Base-by-base conservation (phyloP, 2,888 invertebrate genomes). In the Protodeltote pygarga region DNA sequence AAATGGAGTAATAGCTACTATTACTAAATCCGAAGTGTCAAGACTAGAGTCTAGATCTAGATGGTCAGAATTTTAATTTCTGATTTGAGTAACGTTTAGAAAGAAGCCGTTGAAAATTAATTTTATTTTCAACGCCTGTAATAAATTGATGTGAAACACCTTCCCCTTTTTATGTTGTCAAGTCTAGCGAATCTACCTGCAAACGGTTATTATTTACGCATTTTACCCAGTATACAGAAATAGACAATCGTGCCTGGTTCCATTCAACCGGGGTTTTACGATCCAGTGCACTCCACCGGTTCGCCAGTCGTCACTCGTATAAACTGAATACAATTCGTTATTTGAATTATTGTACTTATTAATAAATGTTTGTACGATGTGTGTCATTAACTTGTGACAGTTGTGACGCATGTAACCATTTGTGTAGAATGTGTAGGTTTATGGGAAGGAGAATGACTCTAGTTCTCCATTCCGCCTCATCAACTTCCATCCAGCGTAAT, bases 321-420 rank as follows among this genome's bases (percentile, higher is more conserved):
- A 51, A 71, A 73, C 72, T 49, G 71, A 75, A 64, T 68, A 45
- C 20, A 68, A 63, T 69, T 62, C 23, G 65, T n/a, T n/a, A n/a
- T n/a, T n/a, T n/a, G 62, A 63, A 58, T 37, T 17, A 52, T 66
- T 58, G 53, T 40, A 20, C 16, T 44, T 35, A 28, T 10, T 27
- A 13, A 20, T 29, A 21, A 34, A 28, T 31, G 25, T 31, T 20
- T 39, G 41, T 34, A 19, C n/a, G 21, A 41, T 32, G 15, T 38
- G 31, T 37, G 37, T 41, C 45, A 44, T 45, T 19, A 45, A 2
- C 1, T 10, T 24, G 25, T 62, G 63, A 58, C 58, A n/a, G n/a
- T n/a, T n/a, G n/a, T n/a, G n/a, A n/a, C n/a, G n/a, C n/a, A n/a
- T n/a, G 48, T 44, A 52, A 21, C 16, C 5, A 17, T 24, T 8